Evolutionary conservation across 2,888 invertebrate species (phyloP), one percentile per base, ranked within the genome.

Genomic region (Drosophila kambysellisi): DNA sequence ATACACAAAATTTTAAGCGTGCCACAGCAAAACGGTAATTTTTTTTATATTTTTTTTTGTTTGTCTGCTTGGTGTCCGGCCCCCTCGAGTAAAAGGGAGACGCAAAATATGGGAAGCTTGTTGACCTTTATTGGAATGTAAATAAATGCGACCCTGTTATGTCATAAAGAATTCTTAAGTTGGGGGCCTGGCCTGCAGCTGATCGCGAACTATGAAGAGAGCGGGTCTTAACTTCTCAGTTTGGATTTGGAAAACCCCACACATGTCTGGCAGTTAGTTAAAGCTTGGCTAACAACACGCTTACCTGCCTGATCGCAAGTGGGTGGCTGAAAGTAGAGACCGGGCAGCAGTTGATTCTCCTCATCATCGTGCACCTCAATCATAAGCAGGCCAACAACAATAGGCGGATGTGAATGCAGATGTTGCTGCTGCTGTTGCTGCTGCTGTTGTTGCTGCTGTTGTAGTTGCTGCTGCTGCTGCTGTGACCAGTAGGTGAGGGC

Each of bases 271-370:
- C 79, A 63, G 82, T 92, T 92, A 92, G 91, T 92, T 91, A 88
- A 89, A 68, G 80, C 82, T 76, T 91, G 92, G 92, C 91, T 89
- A 91, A 93, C 93, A 90, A 91, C 92, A 93, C 93, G 92, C 93
- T 89, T 92, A 93, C 93, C 92, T 93, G 92, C 93, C 93, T 93
- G 92, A 74, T 92, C 92, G 74, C 93, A 93, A 82, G 91, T 92
- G 70, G 93, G 93, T 74, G 93, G 93, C 74, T 89, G 90, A 64
- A 93, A 93, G 82, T 89, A 93, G 20, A 88, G 84, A 20, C 93
- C 93, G 41, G 93, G 92, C 77, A 92, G 88, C 46, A 93, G 70
- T 29, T 91, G 93, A 62, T 91, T 91, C 70, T 93, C 93, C 74
- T 93, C 93, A 60, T 93, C 93, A 46, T 93, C 93, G 64, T 93